Conservation (phyloP, 2,797 vertebrate species). For the Galago senegalensis region DNA sequence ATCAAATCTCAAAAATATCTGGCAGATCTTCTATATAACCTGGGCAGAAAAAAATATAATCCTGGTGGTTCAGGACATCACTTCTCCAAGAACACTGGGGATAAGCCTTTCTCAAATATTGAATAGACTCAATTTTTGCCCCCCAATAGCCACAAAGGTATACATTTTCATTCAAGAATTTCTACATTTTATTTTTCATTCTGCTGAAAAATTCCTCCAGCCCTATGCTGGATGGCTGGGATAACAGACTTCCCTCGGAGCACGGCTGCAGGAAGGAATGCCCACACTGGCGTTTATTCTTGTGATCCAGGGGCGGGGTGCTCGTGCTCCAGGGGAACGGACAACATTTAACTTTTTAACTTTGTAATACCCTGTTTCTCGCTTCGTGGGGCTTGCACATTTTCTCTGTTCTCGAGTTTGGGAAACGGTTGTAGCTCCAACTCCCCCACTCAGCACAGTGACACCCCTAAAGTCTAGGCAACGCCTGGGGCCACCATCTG, state of each 20-base stretch:
- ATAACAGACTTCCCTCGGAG: fast-evolving
- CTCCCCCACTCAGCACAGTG: not conserved
- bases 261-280: fast-evolving
- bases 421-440: not conserved
- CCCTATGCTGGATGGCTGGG: no score
- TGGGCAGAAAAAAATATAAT: not conserved
- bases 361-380: not conserved
- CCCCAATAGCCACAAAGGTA: not conserved
- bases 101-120: fast-evolving
- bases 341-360: not conserved
- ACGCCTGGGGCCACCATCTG: not conserved
- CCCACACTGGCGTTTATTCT: fast-evolving
- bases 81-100: not conserved
- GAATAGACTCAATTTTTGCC: not conserved
- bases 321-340: not conserved
- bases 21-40: no score
- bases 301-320: fast-evolving
- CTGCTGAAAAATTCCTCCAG: not conserved
- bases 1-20: not conserved
- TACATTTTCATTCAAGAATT: not conserved
- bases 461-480: not conserved
- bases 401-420: not conserved
- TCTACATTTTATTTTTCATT: not conserved
- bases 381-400: not conserved
- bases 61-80: not conserved